Evolutionary conservation across 2,113 vertebrate genomes (phyloP).

Genomic region (Burhinus bistriatus): DNA sequence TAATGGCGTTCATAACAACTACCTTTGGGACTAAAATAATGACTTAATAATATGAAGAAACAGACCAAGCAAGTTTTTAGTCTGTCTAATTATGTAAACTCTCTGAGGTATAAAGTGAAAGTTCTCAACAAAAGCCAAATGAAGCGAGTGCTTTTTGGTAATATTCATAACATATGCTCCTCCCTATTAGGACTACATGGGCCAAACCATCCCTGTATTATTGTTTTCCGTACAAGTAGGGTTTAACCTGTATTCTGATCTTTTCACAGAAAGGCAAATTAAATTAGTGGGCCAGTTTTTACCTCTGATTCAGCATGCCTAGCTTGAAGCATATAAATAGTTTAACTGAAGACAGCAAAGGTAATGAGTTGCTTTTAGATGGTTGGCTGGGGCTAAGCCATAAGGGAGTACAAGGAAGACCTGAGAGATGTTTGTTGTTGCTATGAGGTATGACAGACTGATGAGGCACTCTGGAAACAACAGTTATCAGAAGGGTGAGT

Average conservation of each 20-base stretch:
- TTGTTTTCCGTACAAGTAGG: not conserved
- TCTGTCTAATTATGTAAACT: constrained; percentile 38
- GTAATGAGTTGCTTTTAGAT: not conserved
- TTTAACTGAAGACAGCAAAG: not conserved
- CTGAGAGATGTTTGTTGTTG: not conserved
- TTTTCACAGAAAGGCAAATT: not conserved
- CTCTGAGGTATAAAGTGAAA: constrained; percentile 37
- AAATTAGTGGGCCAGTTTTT: not conserved
- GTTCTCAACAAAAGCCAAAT: constrained; percentile 19
- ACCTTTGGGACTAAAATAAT: constrained; percentile 41
- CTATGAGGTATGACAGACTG: not conserved
- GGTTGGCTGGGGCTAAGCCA: not conserved
- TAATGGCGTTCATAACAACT: constrained; percentile 40
- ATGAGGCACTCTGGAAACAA: not conserved
- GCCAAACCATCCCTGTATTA: not conserved
- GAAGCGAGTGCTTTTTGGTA: not conserved
- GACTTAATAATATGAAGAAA: constrained; percentile 54
- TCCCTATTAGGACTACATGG: not conserved
- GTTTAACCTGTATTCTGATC: not conserved
- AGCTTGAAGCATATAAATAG: not conserved
- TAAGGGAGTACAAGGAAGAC: not conserved
- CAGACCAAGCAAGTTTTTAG: constrained; percentile 38
- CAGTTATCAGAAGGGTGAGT: not conserved
- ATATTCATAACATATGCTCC: not conserved
- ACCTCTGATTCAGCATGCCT: not conserved